phyloP scores from a whole-genome alignment of 2,888 invertebrate genomes.

The Chaitophorus viminalis region DNA sequence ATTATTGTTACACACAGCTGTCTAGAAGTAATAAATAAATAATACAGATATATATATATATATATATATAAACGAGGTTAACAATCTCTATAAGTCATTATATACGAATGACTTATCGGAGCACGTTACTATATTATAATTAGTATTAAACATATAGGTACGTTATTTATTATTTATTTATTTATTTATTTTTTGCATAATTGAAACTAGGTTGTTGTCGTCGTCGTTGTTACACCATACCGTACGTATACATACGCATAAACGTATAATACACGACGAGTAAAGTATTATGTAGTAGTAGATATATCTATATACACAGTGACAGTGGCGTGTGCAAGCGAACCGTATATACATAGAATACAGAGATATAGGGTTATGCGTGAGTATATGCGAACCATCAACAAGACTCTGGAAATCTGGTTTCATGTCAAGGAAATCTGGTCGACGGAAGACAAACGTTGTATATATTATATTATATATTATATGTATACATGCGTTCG shows the following conservation, averaged over 20 bases:
- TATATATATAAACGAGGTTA: background rate
- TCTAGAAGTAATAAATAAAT: background rate
- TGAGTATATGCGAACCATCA: background rate
- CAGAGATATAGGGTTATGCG: background rate
- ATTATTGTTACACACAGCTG: too few relatives aligned
- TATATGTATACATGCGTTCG: background rate
- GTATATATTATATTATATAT: background rate
- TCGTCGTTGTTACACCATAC: background rate
- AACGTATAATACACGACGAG: background rate
- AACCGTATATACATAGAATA: background rate
- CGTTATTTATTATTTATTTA: background rate
- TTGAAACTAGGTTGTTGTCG: constrained; percentile 30
- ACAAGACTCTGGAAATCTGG: constrained; percentile 45
- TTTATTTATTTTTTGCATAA: constrained; percentile 14
- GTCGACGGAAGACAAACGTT: constrained; percentile 50
- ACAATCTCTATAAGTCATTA: background rate
- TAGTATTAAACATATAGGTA: background rate
- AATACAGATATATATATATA: too few relatives aligned
- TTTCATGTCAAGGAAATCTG: constrained; percentile 60
- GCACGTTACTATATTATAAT: background rate
- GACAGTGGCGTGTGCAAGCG: constrained; percentile 6
- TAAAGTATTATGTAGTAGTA: background rate
- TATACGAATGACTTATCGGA: background rate
- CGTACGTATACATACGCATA: background rate
- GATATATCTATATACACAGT: too few relatives aligned